Base-by-base conservation (phyloP, 2,888 invertebrate genomes). In the Xanthia icteritia region DNA sequence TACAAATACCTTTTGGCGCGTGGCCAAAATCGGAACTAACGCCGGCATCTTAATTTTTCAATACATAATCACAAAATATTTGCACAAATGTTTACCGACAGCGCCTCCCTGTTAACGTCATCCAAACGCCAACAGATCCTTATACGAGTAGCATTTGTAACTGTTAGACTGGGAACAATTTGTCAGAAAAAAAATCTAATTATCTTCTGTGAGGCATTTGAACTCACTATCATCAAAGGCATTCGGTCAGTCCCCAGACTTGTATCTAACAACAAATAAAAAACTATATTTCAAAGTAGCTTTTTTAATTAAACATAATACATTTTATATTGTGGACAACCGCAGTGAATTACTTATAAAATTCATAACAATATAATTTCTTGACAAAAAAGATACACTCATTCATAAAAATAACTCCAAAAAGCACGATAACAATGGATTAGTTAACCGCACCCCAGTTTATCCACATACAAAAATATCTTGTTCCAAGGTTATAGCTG, bases 341-440 rank as follows among this genome's bases (percentile, higher is more conserved):
- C 42, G 27, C 68, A 13, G 51, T 39, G 5, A 68, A 23, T 15
- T 15, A 31, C 31, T 31, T 31, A 69, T 36, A 45, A 36, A 4
- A 27, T 61, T 6, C 5, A 60, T 48, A 31, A 66, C 3, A 60
- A 71, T 15, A 31, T 61, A 36, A 56, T 17, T 31, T 36, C 36
- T 45, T 51, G 3, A 61, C n/a, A 45, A 77, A 60, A 51, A 76
- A 60, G 6, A 23, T 42, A 66, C 39, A 31, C 6, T 17, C 45
- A 23, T 45, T 77, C 27, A 36, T 36, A 54, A 65, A 65, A 79
- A 20, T 39, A 42, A 58, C 39, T 17, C 17, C 17, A n/a, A 60
- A 63, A 72, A 23, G 1, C 13, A 36, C 15, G 27, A 80, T 54
- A 48, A 61, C 58, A 73, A 73, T 61, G n/a, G 31, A 74, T 56